Conservation (phyloP, 2,888 invertebrate genomes). For the Dicroscelio sp. region DNA sequence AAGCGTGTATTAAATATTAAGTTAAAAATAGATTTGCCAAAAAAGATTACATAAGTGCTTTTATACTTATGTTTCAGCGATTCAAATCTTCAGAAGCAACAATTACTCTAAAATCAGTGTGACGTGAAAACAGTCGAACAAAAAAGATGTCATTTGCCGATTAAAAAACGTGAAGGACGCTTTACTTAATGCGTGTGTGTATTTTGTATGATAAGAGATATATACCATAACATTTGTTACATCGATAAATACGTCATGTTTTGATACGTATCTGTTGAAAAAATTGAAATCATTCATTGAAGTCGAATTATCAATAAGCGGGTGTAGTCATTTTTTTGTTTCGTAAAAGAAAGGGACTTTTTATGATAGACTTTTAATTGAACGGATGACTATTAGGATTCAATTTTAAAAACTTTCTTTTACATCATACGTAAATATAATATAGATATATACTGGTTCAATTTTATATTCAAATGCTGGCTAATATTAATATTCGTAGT, state of each 20-base stretch:
- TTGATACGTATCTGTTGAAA: slow-evolving; percentile 45
- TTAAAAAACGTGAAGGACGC: slow-evolving; percentile 61
- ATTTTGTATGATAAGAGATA: slow-evolving; percentile 58
- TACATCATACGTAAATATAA: background rate
- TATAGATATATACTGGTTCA: background rate
- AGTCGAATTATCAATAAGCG: background rate
- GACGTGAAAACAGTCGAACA: slow-evolving; percentile 53
- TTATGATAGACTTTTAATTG: slow-evolving; percentile 13
- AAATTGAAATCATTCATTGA: slow-evolving; percentile 50
- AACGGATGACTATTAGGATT: background rate
- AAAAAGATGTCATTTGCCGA: slow-evolving; percentile 60
- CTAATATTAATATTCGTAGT: too few species aligned
- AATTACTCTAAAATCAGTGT: slow-evolving; percentile 44
- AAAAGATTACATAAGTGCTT: slow-evolving; percentile 23
- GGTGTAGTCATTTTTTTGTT: background rate
- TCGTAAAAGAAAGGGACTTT: background rate
- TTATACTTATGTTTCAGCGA: background rate
- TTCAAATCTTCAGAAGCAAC: slow-evolving; percentile 45
- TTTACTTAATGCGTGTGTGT: slow-evolving; percentile 20
- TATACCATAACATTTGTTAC: slow-evolving; percentile 48
- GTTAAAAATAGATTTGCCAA: too few species aligned
- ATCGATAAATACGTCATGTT: slow-evolving; percentile 48
- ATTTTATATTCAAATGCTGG: background rate
- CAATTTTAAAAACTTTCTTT: too few species aligned
- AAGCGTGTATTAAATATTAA: too few species aligned